Conservation (phyloP, 2,113 vertebrate species). For the Muscicapa adusta region DNA sequence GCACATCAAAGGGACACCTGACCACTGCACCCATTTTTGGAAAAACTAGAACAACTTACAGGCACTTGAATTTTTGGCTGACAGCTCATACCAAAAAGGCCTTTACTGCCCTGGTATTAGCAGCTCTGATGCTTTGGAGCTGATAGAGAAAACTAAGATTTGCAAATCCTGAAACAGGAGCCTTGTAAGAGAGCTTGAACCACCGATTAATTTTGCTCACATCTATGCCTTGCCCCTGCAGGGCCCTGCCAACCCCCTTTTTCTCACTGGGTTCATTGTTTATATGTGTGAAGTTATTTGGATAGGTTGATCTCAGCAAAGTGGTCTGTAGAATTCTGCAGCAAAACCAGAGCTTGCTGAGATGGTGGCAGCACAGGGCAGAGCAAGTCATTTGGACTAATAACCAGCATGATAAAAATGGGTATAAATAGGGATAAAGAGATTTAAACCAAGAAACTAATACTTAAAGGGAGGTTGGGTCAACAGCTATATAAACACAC, state of each 20-base stretch:
- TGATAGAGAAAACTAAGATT: not conserved
- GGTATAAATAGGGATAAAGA: not conserved
- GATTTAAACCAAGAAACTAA: conserved; percentile 5
- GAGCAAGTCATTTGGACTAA: not conserved
- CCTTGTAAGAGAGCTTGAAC: not conserved
- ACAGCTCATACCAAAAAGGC: conserved; percentile 24
- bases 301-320: not conserved
- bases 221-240: not conserved
- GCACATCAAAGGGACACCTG: conserved; percentile 50
- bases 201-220: not conserved
- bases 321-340: not conserved
- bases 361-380: not conserved
- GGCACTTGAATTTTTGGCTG: conserved; percentile 28
- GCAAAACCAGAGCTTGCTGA: not conserved
- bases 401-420: not conserved
- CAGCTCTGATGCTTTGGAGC: not conserved
- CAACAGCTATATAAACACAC: not conserved
- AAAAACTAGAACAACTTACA: not conserved
- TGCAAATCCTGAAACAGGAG: not conserved
- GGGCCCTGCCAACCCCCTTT: not conserved
- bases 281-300: not conserved
- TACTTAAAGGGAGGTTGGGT: not conserved
- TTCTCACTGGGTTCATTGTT: not conserved
- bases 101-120: not conserved
- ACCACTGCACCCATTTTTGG: not conserved